These are phyloP conservation scores for Turritopsis dohrnii DNA, from an alignment of 30 jellyfish, hydroid and myxozoan species.

Conservation along the genomic window DNA sequence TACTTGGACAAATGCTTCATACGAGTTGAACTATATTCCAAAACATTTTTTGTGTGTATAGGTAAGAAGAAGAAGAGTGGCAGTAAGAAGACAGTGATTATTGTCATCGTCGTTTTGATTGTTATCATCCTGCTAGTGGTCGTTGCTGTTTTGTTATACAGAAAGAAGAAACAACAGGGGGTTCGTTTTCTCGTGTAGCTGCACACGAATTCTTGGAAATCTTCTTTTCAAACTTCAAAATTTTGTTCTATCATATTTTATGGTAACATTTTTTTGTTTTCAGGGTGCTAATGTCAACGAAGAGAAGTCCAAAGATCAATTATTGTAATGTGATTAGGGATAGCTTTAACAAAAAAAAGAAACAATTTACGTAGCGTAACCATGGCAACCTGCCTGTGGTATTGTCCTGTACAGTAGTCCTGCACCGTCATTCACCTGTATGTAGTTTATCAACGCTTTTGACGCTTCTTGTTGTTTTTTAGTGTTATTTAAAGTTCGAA, in stretches of 20 bases:
- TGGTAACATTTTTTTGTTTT: neutral
- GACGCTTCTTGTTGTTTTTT: neutral
- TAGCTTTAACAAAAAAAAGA: neutral
- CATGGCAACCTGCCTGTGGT: no score
- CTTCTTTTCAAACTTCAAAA: no score
- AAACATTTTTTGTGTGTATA: no score
- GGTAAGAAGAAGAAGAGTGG: neutral
- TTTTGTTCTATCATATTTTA: no score
- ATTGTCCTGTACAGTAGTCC: no score
- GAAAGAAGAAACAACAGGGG: slow-evolving; percentile 1
- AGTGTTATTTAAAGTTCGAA: neutral
- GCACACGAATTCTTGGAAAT: neutral
- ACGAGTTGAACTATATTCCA: neutral
- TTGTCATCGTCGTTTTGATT: neutral
- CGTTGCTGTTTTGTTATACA: neutral
- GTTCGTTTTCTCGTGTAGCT: neutral
- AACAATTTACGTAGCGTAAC: neutral
- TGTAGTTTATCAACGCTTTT: neutral
- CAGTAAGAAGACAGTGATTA: slow-evolving; percentile 4
- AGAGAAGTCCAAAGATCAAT: neutral
- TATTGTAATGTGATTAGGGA: neutral
- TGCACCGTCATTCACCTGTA: neutral
- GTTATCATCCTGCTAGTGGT: neutral
- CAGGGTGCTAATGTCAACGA: slow-evolving; percentile 9
- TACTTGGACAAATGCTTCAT: no score